A percentile compares a stretch with the other conserved stretches of the same genome.
These are phyloP conservation scores for Nixonia krombeini DNA, from an alignment of 1,140 invertebrate genomes.

Conservation along the genomic window DNA sequence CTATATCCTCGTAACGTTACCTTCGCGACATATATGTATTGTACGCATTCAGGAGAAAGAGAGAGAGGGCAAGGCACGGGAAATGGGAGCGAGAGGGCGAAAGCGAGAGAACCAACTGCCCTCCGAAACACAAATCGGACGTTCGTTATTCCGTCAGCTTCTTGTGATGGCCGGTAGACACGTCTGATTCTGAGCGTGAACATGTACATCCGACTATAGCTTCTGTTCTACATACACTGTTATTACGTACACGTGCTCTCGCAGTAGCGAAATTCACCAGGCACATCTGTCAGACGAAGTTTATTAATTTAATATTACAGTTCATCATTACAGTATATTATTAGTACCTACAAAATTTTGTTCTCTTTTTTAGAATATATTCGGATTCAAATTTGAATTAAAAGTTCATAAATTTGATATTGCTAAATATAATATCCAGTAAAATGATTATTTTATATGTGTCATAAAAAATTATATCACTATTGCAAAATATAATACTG, in stretches of 20 bases:
- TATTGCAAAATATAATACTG: too few species aligned
- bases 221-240: slow-evolving; percentile 18
- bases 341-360: too few species aligned
- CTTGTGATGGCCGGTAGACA: slow-evolving; percentile 14
- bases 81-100: not conserved
- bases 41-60: slow-evolving; percentile 9
- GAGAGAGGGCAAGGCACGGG: not conserved
- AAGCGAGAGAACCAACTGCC: slow-evolving; percentile 1
- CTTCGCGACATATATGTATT: slow-evolving; percentile 28
- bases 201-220: slow-evolving; percentile 19
- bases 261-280: slow-evolving; percentile 12
- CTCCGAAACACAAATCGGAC: slow-evolving; percentile 24
- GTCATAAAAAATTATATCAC: too few species aligned
- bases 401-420: too few species aligned
- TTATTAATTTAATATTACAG: too few species aligned
- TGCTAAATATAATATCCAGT: too few species aligned
- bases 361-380: too few species aligned
- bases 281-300: not conserved
- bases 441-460: too few species aligned
- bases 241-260: slow-evolving; percentile 21
- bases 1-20: too few species aligned
- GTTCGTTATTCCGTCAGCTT: slow-evolving; percentile 21
- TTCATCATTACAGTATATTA: too few species aligned
- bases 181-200: slow-evolving; percentile 19
- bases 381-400: too few species aligned